Percentiles rank a stretch among this genome's conserved stretches.
These are phyloP conservation scores for Laticauda laticaudata DNA, from an alignment of 2,113 vertebrate species.

Conservation along the genomic window DNA sequence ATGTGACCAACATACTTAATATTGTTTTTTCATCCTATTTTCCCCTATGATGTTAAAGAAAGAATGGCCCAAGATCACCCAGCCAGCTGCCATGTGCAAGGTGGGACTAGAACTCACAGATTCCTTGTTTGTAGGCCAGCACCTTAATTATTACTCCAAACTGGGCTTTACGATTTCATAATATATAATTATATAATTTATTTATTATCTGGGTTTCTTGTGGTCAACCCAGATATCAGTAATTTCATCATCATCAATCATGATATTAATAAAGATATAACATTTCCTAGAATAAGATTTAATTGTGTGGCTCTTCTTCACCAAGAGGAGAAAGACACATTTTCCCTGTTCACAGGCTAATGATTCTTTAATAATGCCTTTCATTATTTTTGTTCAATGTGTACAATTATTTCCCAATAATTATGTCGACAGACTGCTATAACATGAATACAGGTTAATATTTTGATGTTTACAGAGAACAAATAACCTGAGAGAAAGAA, in stretches of 20 bases:
- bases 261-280: not conserved
- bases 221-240: not conserved
- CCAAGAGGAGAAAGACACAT: not conserved
- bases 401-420: not conserved
- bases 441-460: not conserved
- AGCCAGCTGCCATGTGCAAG: too few relatives aligned
- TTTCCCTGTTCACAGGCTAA: not conserved
- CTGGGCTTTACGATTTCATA: not conserved
- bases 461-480: not conserved
- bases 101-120: too few relatives aligned
- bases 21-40: too few relatives aligned
- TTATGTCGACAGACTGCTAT: not conserved
- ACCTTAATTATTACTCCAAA: not conserved
- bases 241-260: not conserved
- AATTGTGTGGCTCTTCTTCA: not conserved
- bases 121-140: too few relatives aligned
- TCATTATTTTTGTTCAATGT: not conserved
- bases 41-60: too few relatives aligned
- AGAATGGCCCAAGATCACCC: too few relatives aligned
- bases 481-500: not conserved
- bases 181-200: not conserved
- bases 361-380: not conserved
- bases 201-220: not conserved
- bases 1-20: too few relatives aligned
- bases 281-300: not conserved